Evolutionary conservation across 2,797 vertebrate genomes (phyloP).

Genomic region (Sphenopsis melanotis): DNA sequence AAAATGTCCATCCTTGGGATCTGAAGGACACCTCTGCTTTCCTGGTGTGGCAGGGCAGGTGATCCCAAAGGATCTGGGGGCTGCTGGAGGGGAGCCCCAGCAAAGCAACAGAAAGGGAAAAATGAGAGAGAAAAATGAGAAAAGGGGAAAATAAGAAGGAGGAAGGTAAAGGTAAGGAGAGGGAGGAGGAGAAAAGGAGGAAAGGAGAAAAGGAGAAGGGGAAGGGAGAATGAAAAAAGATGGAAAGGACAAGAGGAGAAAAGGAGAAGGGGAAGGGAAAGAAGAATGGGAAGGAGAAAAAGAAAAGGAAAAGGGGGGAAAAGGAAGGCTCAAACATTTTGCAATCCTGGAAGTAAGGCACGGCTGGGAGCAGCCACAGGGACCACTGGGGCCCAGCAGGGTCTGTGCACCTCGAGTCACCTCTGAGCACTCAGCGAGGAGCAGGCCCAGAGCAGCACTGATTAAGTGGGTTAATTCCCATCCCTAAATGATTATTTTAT

Average conservation of each 20-base stretch:
- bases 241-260: accelerated
- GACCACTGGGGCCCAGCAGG: accelerated
- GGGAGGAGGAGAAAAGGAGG: neutral
- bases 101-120: accelerated
- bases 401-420: neutral
- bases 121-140: neutral
- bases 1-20: neutral
- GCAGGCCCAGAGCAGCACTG: accelerated
- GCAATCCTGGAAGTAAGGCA: neutral
- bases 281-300: no score
- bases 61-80: neutral
- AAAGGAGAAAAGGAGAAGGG: accelerated
- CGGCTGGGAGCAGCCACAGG: neutral
- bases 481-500: slow-evolving; percentile 31
- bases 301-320: accelerated
- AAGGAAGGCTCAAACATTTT: neutral
- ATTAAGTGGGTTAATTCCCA: slow-evolving; percentile 42
- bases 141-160: neutral
- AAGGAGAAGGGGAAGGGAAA: no score
- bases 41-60: neutral
- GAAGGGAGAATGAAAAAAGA: accelerated
- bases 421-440: neutral
- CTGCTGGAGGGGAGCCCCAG: neutral
- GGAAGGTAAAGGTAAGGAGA: neutral
- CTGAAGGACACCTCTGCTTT: neutral